Conservation (phyloP, 1,140 invertebrate species). For the Pissodes strobi region DNA sequence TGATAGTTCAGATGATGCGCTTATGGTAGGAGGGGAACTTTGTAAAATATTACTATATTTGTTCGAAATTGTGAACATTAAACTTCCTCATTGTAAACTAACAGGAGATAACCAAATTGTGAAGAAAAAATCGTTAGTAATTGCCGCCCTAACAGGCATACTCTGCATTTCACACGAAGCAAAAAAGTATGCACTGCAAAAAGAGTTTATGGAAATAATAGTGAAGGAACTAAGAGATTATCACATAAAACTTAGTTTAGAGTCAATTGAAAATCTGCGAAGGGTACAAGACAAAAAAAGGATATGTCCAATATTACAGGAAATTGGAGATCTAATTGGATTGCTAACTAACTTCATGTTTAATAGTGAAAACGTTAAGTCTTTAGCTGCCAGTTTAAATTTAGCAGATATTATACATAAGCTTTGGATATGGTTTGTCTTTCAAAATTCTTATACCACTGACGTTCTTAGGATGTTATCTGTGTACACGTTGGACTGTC, state of each 20-base stretch:
- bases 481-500: slow-evolving; percentile 60
- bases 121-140: slow-evolving; percentile 54
- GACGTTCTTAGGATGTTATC: slow-evolving; percentile 59
- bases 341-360: slow-evolving; percentile 62
- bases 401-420: slow-evolving; percentile 62
- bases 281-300: slow-evolving; percentile 55
- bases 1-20: slow-evolving; percentile 3
- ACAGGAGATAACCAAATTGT: slow-evolving; percentile 47
- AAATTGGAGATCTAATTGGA: slow-evolving; percentile 56
- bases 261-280: slow-evolving; percentile 57
- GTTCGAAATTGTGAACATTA: slow-evolving; percentile 57
- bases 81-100: too few species aligned
- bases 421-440: slow-evolving; percentile 60
- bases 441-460: slow-evolving; percentile 55
- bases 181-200: slow-evolving; percentile 55
- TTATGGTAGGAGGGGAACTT: slow-evolving; percentile 55
- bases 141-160: slow-evolving; percentile 57
- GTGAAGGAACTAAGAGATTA: slow-evolving; percentile 58
- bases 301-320: slow-evolving; percentile 57
- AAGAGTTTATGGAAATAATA: slow-evolving; percentile 53
- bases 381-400: slow-evolving; percentile 53
- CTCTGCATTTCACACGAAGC: slow-evolving; percentile 57
- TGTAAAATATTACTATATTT: slow-evolving; percentile 57
- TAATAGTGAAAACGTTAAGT: slow-evolving; percentile 54
- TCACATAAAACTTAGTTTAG: slow-evolving; percentile 58